Evolutionary conservation across 2,888 invertebrate genomes (phyloP), one percentile per base, ranked within the genome.

Genomic region (Spialia ferax): DNA sequence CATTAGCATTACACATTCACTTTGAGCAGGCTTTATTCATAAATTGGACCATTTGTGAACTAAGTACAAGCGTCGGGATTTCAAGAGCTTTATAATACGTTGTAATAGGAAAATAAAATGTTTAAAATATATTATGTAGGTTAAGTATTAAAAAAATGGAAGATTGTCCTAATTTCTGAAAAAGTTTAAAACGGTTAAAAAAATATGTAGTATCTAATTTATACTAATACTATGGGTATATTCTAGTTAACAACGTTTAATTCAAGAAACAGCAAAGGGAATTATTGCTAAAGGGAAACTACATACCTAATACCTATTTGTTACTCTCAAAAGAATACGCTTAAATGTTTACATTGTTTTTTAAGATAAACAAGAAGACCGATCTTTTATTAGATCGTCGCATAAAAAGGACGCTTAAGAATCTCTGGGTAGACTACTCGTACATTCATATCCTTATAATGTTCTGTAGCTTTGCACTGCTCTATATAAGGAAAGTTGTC

Each of bases 401-500:
- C 26, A 61, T 45, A 55, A 61, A 61, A 66, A 55, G 60, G 55
- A 54, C 32, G 32, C 66, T 45, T 45, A 26, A 54, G 52, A 54
- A 66, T 66, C 60, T 66, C 42, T 52, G 54, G 13, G 50, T 61
- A 11, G 22, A 6, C 48, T 10, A 48, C 11, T 1, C 10, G 7
- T 23, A 52, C 50, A 52, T 55, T 60, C 55, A 55, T 61, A 55
- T 61, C 66, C 61, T 61, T 67, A 54, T 61, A 67, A 29, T 15
- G 45, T 61, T 67, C 55, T 29, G 48, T 70, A 70, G 69, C 63
- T 60, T 71, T 42, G 70, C 64, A 38, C 69, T 76, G 73, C 70
- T 75, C 78, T 77, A 76, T 54, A 78, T 77, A 79, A 77, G 77
- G 79, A 80, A 79, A 78, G 78, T 78, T 77, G 76, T 71, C 70